Percentiles rank a stretch among this genome's conserved stretches.
These are phyloP conservation scores for Saccostrea glomerata DNA, from an alignment of 1,140 invertebrate genomes.

Conservation along the genomic window DNA sequence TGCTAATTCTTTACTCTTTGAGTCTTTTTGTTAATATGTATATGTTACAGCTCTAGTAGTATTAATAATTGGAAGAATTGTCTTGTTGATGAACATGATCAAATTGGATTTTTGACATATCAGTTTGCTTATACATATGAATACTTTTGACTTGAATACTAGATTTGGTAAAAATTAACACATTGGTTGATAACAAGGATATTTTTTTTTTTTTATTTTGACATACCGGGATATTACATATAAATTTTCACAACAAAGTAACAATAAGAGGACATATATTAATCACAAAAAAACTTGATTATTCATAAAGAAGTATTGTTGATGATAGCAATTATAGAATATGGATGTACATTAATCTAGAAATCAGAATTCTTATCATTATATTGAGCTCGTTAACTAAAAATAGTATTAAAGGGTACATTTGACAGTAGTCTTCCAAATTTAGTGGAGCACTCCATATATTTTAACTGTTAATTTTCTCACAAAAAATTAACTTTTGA, in stretches of 20 bases:
- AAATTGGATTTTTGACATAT: too few relatives aligned
- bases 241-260: slow-evolving; percentile 23
- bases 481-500: too few relatives aligned
- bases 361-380: neutral
- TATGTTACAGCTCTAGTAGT: too few relatives aligned
- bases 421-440: too few relatives aligned
- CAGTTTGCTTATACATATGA: too few relatives aligned
- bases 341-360: neutral
- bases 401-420: too few relatives aligned
- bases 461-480: too few relatives aligned
- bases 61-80: too few relatives aligned
- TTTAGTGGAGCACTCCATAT: too few relatives aligned
- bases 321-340: neutral
- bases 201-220: slow-evolving; percentile 29
- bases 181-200: neutral
- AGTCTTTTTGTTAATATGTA: too few relatives aligned
- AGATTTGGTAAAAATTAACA: neutral
- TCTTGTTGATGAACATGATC: too few relatives aligned
- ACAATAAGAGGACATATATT: slow-evolving; percentile 9
- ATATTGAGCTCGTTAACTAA: neutral
- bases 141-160: neutral
- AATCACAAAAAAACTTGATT: neutral
- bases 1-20: too few relatives aligned
- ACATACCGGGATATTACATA: slow-evolving; percentile 34
- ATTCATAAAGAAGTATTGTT: neutral